Evolutionary conservation across 2,113 vertebrate species (phyloP), one percentile per base, ranked within the genome.

Genomic region (Syngnathoides biaculeatus): DNA sequence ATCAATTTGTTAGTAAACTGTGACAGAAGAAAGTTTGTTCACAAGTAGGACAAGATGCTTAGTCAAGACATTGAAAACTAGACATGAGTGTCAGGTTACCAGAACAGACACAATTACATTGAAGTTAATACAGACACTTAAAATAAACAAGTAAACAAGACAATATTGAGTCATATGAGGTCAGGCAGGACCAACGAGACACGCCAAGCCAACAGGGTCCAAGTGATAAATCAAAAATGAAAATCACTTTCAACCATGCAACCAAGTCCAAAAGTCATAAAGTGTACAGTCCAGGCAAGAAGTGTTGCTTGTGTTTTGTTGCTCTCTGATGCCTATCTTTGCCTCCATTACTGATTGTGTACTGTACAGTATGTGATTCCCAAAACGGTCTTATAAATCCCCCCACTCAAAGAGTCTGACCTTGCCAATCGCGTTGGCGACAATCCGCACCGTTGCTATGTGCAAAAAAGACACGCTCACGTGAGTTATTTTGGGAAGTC

Each of bases 321-420:
- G 42, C 40, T 67, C 11, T 4, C 52, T 71, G 57, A 55, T 66
- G 13, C 43, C 71, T 52, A 38, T 58, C 27, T 57, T 64, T 58
- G 48, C 56, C 8, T 69, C 66, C 24, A 71, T 68, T 52, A 43
- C 2, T 57, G 61, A 42, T 43, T 61, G 39, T 20, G 59, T 71
- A 55, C 86, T 84, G 86, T 84, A 73, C 76, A 75, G 79, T 75
- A 85, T 87, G 86, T 65, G 68, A 27, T 43, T 84, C 82, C 82
- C 70, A 87, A 82, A 88, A 86, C 79, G 85, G 85, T 73, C 15
- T 68, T 81, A 85, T 74, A 82, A 88, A 90, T 84, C 86, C 85
- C 53, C 64, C 53, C 67, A 45, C 78, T 87, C 81, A 69, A 59
- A 74, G 71, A 72, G 73, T 19, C 11, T 86, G 89, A 89, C 88